A percentile compares a stretch with the other conserved stretches of the same genome.
phyloP scores from a whole-genome alignment of 1,140 invertebrate species.

The Stegodyphus dumicola region DNA sequence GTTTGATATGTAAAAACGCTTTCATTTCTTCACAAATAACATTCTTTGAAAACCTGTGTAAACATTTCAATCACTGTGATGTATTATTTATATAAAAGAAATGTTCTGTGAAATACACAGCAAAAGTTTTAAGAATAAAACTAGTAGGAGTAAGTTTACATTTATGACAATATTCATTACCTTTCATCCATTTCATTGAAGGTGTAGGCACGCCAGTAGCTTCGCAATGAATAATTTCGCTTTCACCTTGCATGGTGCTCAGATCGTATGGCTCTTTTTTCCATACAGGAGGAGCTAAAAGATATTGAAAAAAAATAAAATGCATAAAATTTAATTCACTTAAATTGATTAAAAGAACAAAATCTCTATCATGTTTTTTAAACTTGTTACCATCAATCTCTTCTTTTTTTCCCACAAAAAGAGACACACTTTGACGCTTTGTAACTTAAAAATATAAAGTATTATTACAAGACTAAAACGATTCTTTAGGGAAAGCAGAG shows the following conservation, averaged over 20 bases:
- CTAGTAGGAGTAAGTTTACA: too few relatives aligned
- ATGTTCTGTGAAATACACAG: too few relatives aligned
- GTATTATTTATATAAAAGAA: too few relatives aligned
- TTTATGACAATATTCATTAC: neutral
- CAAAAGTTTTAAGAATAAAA: too few relatives aligned
- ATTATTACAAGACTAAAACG: neutral
- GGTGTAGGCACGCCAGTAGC: neutral
- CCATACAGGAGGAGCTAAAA: conserved; percentile 3
- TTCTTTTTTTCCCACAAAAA: neutral
- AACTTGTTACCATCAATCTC: neutral
- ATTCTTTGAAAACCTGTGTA: too few relatives aligned
- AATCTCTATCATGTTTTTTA: neutral
- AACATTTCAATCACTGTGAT: too few relatives aligned
- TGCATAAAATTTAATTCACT: neutral
- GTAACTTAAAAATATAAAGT: neutral
- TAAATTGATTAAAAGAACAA: neutral
- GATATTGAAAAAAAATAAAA: neutral
- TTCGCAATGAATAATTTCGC: conserved; percentile 5
- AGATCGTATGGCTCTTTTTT: neutral
- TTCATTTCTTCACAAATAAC: too few relatives aligned
- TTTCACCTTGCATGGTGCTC: neutral
- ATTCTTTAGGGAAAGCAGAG: too few relatives aligned
- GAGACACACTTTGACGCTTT: neutral
- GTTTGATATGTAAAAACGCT: too few relatives aligned
- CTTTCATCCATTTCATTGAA: neutral